Evolutionary conservation across 2,113 vertebrate species (phyloP), one percentile per base, ranked within the genome.

Genomic region (Hirundichthys speculiger): DNA sequence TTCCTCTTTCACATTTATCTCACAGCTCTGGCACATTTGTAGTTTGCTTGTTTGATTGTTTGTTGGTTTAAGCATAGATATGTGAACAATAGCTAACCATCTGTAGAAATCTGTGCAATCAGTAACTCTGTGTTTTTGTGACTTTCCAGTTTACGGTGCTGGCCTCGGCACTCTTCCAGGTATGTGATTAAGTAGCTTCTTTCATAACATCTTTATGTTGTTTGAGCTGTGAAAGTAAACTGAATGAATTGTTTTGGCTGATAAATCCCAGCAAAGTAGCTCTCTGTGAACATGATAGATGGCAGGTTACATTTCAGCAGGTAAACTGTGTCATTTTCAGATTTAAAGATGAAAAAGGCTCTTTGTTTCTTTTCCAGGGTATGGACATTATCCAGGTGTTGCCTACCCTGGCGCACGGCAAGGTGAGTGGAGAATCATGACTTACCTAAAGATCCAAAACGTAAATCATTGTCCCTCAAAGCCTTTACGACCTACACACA

Each of bases 361-460:
- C 51, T 70, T 75, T 73, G 19, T 87, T 53, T 77, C 54, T 48
- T 66, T 71, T 49, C 16, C 79, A 93, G 92, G 91, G 68, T 92
- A 91, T 9, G 89, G 85, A 14, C 16, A 55, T 48, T 42, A 73
- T 15, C 71, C 70, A 3, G 90, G 87, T n/a, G 62, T 55, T 0
- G 78, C 70, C 1, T 72, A 87, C 54, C 78, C 75, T 48, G 86
- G 48, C 39, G 57, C 51, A 22, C 78, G 75, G 57, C 88, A 73
- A 50, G 90, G 92, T 92, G 56, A 79, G 87, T 75, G 66, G 54
- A 25, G 27, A 70, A 40, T 70, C 56, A n/a, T 14, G 39, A 16
- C 22, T 59, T 16, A 24, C 14, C 52, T 56, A 27, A 55, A 18
- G 38, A 14, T 10, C 12, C 0, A n/a, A 19, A 9, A 8, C 16